Evolutionary conservation across 92 coral and sea anemone species (phyloP).

Genomic region (Epizoanthus illoricatus): DNA sequence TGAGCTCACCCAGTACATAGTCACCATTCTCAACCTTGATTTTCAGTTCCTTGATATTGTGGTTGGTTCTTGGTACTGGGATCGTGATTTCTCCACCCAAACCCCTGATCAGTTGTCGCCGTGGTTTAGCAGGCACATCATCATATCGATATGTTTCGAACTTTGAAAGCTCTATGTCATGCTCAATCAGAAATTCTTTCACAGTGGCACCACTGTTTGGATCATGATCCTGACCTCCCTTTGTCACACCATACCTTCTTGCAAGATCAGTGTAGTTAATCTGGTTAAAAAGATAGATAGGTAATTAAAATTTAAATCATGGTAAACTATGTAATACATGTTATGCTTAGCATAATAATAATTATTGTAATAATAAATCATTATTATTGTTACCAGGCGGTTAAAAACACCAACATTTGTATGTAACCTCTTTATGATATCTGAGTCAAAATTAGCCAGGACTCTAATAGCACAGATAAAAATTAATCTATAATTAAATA

Average conservation of each 20-base stretch:
- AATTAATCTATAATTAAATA: no score
- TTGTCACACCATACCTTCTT: conserved; percentile 3
- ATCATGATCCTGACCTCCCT: conserved; percentile 9
- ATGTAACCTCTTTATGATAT: no score
- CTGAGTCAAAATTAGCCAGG: no score
- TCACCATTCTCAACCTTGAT: conserved; percentile 49
- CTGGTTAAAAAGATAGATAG: neutral
- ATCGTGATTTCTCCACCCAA: conserved; percentile 45
- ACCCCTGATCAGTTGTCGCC: neutral
- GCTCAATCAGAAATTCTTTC: conserved; percentile 24
- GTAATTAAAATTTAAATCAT: no score
- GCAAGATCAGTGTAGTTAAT: conserved; percentile 21
- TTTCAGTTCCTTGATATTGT: conserved; percentile 38
- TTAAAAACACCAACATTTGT: no score
- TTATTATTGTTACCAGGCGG: no score
- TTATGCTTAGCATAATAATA: no score
- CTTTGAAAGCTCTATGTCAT: conserved; percentile 2
- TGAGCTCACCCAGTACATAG: conserved; percentile 47
- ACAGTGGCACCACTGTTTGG: conserved; percentile 29
- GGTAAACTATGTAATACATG: no score
- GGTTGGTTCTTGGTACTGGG: conserved; percentile 49
- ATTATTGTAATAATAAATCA: no score
- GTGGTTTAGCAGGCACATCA: neutral
- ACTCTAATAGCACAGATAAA: no score
- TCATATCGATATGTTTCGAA: neutral